A percentile compares a stretch with the other conserved stretches of the same genome.
These are phyloP conservation scores for Baronia brevicornis DNA, from an alignment of 2,888 invertebrate genomes.

Conservation along the genomic window DNA sequence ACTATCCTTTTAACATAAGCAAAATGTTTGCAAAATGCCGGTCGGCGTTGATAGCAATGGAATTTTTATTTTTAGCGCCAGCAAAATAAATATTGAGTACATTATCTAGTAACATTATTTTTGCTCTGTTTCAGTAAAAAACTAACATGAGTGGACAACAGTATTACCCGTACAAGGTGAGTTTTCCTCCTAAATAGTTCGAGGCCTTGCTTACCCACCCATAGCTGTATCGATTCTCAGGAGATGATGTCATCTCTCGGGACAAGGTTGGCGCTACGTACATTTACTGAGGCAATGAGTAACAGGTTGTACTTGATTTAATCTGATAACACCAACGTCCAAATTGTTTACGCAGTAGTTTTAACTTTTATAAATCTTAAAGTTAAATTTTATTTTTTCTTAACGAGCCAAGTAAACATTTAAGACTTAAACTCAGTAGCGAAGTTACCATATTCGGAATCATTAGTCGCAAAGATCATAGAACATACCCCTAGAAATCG, in stretches of 20 bases:
- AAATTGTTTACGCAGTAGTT: no score
- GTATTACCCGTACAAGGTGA: slow-evolving; percentile 92
- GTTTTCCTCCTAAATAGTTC: slow-evolving; percentile 45
- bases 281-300: slow-evolving; percentile 18
- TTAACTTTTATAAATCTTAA: slow-evolving; percentile 3
- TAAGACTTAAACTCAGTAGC: no score
- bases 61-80: slow-evolving; percentile 53
- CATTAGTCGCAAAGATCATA: no score
- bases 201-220: slow-evolving; percentile 15
- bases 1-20: no score
- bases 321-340: no score
- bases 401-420: no score
- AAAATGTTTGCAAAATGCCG: slow-evolving; percentile 49
- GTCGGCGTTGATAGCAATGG: slow-evolving; percentile 36
- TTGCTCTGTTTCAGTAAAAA: slow-evolving; percentile 51
- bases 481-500: no score
- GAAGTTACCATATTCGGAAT: no score
- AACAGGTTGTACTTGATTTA: slow-evolving; percentile 14
- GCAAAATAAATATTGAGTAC: slow-evolving; percentile 21
- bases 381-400: slow-evolving; percentile 1
- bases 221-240: slow-evolving; percentile 46
- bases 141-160: slow-evolving; percentile 84
- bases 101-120: slow-evolving; percentile 22
- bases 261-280: slow-evolving; percentile 31
- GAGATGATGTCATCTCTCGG: slow-evolving; percentile 65